These are phyloP conservation scores for Battus philenor DNA, from an alignment of 1,140 invertebrate species.

Conservation along the genomic window DNA sequence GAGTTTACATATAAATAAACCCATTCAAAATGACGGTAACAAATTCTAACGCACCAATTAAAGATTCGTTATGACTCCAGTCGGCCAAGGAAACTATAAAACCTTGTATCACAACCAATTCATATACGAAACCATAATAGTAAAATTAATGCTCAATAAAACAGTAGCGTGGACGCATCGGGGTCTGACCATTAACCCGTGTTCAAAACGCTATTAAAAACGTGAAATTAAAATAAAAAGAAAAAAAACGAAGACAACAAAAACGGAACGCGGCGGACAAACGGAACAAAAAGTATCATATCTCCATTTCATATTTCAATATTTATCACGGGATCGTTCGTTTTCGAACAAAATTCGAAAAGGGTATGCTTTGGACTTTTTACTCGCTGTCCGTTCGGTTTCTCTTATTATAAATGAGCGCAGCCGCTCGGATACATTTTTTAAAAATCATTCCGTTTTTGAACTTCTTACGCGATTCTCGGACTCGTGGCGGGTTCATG, in stretches of 20 bases:
- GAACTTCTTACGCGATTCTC: constrained; percentile 42
- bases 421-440: constrained; percentile 42
- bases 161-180: constrained; percentile 28
- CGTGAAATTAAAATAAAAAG: constrained; percentile 20
- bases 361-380: constrained; percentile 34
- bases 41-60: constrained; percentile 14
- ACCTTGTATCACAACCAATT: constrained; percentile 9
- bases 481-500: constrained; percentile 19
- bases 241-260: constrained; percentile 14
- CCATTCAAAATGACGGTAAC: constrained; percentile 8
- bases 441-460: constrained; percentile 56
- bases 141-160: constrained; percentile 36
- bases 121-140: constrained; percentile 11
- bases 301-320: constrained; percentile 69
- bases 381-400: constrained; percentile 36
- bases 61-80: constrained; percentile 7
- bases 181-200: constrained; percentile 27
- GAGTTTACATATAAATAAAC: constrained; percentile 14
- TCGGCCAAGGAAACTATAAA: constrained; percentile 2
- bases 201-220: constrained; percentile 33
- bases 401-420: constrained; percentile 65
- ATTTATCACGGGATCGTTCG: constrained; percentile 68
- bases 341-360: constrained; percentile 65
- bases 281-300: constrained; percentile 38
- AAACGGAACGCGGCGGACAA: constrained; percentile 12